A percentile compares a stretch with the other conserved stretches of the same genome.
These are phyloP conservation scores for Limonius californicus DNA, from an alignment of 1,140 invertebrate genomes.

Conservation along the genomic window DNA sequence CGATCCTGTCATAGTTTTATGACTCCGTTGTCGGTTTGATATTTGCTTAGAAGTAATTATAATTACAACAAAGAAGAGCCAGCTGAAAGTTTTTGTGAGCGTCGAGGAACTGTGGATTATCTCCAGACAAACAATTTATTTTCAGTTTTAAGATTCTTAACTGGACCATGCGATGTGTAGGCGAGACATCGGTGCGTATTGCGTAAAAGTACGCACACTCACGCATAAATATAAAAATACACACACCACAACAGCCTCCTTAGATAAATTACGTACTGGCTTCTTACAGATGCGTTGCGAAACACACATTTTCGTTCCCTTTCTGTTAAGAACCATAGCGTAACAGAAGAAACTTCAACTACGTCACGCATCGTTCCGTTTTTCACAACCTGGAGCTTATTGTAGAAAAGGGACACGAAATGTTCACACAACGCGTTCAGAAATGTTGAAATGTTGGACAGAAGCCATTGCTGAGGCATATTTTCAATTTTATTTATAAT, in stretches of 20 bases:
- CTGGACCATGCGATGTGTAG: background rate
- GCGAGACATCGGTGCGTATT: background rate
- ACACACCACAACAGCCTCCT: conserved; percentile 21
- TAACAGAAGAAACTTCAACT: background rate
- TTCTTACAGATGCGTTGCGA: conserved; percentile 12
- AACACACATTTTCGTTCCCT: conserved; percentile 22
- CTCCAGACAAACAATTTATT: conserved; percentile 3
- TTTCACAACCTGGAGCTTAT: background rate
- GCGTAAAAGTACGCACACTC: conserved; percentile 22
- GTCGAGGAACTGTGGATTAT: background rate
- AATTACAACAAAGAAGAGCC: background rate
- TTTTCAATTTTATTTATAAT: background rate
- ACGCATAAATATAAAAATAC: conserved; percentile 25
- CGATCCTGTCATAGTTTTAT: background rate
- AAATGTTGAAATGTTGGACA: background rate
- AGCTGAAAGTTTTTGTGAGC: no score
- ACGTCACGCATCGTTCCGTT: background rate
- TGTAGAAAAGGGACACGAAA: background rate
- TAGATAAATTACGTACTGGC: conserved; percentile 30
- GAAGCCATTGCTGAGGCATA: background rate
- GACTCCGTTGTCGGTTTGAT: background rate
- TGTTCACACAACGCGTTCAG: background rate
- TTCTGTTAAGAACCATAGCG: background rate
- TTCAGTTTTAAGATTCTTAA: conserved; percentile 8
- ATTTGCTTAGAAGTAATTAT: background rate